Base-by-base conservation (phyloP, 2,888 invertebrate genomes). In the Euplexia lucipara region DNA sequence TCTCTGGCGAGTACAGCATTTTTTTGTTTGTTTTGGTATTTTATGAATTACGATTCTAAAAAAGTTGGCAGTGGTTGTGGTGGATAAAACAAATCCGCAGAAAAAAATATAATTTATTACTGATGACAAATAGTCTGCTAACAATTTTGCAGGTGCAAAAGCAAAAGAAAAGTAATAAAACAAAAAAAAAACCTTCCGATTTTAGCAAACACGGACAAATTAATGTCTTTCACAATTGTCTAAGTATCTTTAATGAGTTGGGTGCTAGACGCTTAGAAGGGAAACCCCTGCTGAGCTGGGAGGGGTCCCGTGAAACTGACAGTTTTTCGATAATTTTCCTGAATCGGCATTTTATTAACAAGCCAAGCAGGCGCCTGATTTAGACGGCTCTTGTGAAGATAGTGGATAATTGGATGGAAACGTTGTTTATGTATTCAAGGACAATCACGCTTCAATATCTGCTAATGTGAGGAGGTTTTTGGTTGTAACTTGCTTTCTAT, bases 321-420 rank as follows among this genome's bases (percentile, higher is more conserved):
- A 81, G 78, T 68, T 81, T 80, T 82, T 82, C 82, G 79, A 77
- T 81, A 75, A 81, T 78, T 82, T 82, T 60, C 68, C 70, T 66
- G 70, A 82, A 72, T 79, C 75, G 60, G 77, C 81, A 66, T 77
- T 79, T 77, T 82, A 73, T 81, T 80, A 82, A 82, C 82, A 82
- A 82, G 79, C 60, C 51, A 62, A 72, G 65, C 65, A 67, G 58
- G 58, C 47, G 58, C 45, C 81, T 81, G 81, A 54, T 54, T 61
- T 61, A 51, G 81, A 81, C 72, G 67, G 67, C 59, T 49, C 44
- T 64, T 70, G 48, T 59, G 47, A 59, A 56, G 45, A 70, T 76
- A 53, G 44, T 61, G 34, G 67, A 45, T 74, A 76, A 80, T 80
- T 70, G 67, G 70, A 66, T 53, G 32, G 22, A 58, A 37, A 70